These are phyloP conservation scores for Drosophila mimica DNA, from an alignment of 2,888 invertebrate species.

Conservation along the genomic window DNA sequence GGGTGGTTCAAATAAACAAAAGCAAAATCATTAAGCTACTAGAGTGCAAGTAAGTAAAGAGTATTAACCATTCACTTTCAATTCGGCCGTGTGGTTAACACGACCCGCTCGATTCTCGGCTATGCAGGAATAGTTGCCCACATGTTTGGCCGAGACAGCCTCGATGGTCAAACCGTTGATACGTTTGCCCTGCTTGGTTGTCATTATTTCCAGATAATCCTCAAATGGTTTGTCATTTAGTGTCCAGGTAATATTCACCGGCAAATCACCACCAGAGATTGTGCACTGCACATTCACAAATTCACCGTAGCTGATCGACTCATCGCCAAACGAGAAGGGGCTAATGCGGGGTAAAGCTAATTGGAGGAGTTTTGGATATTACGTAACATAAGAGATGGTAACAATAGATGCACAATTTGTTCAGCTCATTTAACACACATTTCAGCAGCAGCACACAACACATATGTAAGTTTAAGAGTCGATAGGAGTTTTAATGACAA, in stretches of 20 bases:
- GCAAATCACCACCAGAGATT: conserved; percentile 87
- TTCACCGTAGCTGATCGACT: conserved; percentile 89
- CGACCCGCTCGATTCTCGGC: conserved; percentile 91
- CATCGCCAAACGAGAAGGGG: conserved; percentile 91
- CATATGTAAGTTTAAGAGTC: not conserved
- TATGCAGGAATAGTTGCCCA: conserved; percentile 91
- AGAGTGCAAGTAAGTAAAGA: not conserved
- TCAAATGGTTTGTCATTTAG: conserved; percentile 86
- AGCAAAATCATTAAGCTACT: conserved; percentile 26
- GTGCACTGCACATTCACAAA: conserved; percentile 86
- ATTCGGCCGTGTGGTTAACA: conserved; percentile 89
- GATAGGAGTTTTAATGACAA: conserved; percentile 2
- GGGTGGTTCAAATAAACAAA: conserved; percentile 20
- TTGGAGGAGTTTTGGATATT: not conserved
- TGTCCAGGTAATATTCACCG: conserved; percentile 87
- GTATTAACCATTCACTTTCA: conserved; percentile 89
- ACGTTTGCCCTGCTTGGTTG: conserved; percentile 85
- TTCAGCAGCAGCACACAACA: conserved; percentile 52
- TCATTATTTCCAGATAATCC: conserved; percentile 83
- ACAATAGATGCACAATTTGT: not conserved
- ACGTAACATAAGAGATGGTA: not conserved
- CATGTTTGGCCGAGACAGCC: conserved; percentile 89
- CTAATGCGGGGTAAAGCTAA: conserved; percentile 91
- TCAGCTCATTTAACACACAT: conserved; percentile 14
- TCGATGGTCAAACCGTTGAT: conserved; percentile 88